These are phyloP conservation scores for Psittacula derbiana DNA, from an alignment of 2,797 vertebrate species.

Conservation along the genomic window DNA sequence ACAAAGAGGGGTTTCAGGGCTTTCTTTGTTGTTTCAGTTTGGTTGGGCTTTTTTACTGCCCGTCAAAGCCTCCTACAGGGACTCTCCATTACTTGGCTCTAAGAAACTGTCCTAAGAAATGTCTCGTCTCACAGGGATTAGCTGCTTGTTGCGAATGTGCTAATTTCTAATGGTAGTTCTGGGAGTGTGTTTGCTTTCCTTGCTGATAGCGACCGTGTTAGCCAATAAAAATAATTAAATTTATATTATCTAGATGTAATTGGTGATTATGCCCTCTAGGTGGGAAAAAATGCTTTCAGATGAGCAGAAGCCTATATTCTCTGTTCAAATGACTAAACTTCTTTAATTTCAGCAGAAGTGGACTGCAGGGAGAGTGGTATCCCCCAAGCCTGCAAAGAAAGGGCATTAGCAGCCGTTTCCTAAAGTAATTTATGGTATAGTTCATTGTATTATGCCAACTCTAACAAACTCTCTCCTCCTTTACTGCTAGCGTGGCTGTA, in stretches of 20 bases:
- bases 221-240: conserved; percentile 54
- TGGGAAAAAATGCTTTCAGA: conserved; percentile 32
- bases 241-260: conserved; percentile 27
- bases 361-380: background rate
- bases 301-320: background rate
- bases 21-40: conserved; percentile 41
- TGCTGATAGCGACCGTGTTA: background rate
- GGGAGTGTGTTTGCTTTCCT: background rate
- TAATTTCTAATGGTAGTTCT: background rate
- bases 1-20: background rate
- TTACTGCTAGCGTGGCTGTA: conserved; percentile 23
- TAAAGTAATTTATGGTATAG: conserved; percentile 19
- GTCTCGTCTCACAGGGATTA: background rate
- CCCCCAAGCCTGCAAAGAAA: background rate
- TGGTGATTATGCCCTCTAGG: conserved; percentile 53
- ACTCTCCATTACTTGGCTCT: background rate
- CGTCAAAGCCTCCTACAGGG: background rate
- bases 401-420: conserved; percentile 14
- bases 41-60: background rate
- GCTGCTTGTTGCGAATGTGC: background rate
- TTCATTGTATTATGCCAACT: conserved; percentile 23
- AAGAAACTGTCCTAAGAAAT: background rate
- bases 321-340: background rate
- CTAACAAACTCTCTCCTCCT: conserved; percentile 25
- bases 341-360: conserved; percentile 31